A percentile compares a stretch with the other conserved stretches of the same genome.
phyloP scores from a whole-genome alignment of 1,140 invertebrate genomes.

The Calliopsis andreniformis region DNA sequence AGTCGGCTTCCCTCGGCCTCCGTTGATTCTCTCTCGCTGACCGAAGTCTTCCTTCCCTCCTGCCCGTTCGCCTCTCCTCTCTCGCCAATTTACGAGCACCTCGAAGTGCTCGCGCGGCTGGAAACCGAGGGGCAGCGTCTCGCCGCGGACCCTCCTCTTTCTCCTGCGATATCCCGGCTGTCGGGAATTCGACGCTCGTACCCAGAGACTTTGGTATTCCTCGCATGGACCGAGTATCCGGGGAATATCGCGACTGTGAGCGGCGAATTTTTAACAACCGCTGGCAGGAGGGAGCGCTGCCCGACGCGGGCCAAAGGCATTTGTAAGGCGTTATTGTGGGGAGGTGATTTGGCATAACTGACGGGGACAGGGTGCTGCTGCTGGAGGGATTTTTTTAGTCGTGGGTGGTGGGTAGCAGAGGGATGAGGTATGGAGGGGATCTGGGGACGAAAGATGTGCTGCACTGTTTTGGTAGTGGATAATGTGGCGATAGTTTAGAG shows the following conservation, averaged over 20 bases:
- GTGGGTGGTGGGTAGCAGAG: too few species aligned
- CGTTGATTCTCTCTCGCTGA: constrained; percentile 39
- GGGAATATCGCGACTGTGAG: constrained; percentile 18
- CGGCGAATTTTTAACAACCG: constrained; percentile 41
- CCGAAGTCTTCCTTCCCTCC: constrained; percentile 32
- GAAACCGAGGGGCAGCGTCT: constrained; percentile 46
- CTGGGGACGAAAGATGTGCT: too few species aligned
- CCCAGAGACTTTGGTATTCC: constrained; percentile 43
- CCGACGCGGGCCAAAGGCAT: too few species aligned
- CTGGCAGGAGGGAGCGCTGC: neutral
- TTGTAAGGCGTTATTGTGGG: too few species aligned
- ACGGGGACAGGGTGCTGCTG: too few species aligned
- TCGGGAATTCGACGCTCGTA: constrained; percentile 40
- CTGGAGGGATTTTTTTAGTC: too few species aligned
- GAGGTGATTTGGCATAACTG: too few species aligned
- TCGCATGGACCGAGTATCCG: constrained; percentile 34
- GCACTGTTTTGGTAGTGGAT: too few species aligned
- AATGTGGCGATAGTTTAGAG: too few species aligned
- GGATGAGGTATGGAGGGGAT: too few species aligned
- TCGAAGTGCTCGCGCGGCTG: constrained; percentile 54
- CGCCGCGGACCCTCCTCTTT: constrained; percentile 15
- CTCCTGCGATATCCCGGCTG: constrained; percentile 28
- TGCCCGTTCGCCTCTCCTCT: constrained; percentile 45
- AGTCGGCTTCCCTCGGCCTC: constrained; percentile 32
- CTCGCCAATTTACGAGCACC: constrained; percentile 63